These are phyloP conservation scores for Gopherus evgoodei DNA, from an alignment of 2,113 vertebrate genomes.

Conservation along the genomic window DNA sequence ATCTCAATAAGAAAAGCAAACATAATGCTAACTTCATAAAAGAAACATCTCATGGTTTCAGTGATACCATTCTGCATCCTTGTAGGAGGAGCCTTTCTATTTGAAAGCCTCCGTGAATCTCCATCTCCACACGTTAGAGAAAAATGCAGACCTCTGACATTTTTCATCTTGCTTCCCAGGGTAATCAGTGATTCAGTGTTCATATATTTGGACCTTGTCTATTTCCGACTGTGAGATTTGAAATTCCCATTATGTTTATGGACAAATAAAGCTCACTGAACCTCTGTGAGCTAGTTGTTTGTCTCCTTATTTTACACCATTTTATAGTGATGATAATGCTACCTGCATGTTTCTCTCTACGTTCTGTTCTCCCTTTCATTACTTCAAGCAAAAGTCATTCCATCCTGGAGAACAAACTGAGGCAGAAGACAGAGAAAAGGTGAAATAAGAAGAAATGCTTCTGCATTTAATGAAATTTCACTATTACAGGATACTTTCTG, in stretches of 20 bases:
- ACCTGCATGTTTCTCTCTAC: not conserved
- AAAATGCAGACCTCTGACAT: not conserved
- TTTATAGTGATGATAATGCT: not conserved
- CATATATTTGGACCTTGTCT: not conserved
- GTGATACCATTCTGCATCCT: not conserved
- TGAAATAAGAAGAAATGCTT: conserved; percentile 27
- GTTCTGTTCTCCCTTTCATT: not conserved
- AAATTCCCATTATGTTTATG: not conserved
- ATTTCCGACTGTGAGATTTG: not conserved
- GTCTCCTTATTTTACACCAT: conserved; percentile 16
- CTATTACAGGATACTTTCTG: not conserved
- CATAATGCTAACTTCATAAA: not conserved
- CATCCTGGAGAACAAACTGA: not conserved
- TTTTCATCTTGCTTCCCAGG: not conserved
- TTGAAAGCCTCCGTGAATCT: not conserved
- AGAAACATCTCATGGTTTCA: not conserved
- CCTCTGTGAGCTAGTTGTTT: not conserved
- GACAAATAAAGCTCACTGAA: not conserved
- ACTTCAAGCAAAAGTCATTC: conserved; percentile 2
- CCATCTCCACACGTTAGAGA: not conserved
- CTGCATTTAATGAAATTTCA: conserved; percentile 38
- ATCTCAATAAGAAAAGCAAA: accelerated
- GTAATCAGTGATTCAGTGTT: not conserved
- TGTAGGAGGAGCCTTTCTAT: not conserved
- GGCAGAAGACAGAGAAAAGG: not conserved